Evolutionary conservation across 2,113 vertebrate genomes (phyloP).

Genomic region (Pseudonaja textilis): DNA sequence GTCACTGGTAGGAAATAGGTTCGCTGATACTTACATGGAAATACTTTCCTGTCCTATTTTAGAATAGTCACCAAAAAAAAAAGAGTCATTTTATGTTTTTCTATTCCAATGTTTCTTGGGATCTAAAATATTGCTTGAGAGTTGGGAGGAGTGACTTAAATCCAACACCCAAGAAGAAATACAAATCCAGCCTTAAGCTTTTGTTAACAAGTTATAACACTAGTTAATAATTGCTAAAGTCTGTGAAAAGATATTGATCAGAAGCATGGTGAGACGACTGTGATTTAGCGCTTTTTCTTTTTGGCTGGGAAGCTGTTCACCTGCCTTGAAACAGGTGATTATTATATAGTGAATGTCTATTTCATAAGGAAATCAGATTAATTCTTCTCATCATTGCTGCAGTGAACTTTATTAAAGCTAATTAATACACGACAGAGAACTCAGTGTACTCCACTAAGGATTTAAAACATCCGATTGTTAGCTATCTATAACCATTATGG

Average conservation of each 20-base stretch:
- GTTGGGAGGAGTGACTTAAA: not conserved
- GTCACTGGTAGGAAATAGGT: not conserved
- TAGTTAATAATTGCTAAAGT: not conserved
- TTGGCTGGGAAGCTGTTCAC: not conserved
- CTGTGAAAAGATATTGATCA: not conserved
- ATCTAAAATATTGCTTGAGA: not conserved
- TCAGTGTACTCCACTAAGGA: not conserved
- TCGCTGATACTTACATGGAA: not conserved
- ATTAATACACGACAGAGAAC: conserved; percentile 20
- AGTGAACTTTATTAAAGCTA: conserved; percentile 1
- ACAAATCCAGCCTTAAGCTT: not conserved
- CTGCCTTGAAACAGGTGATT: conserved; percentile 6
- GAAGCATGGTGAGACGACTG: not conserved
- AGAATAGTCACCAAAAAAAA: not conserved
- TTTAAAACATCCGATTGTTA: conserved; percentile 12
- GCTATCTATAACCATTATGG: not conserved
- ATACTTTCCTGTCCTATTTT: not conserved
- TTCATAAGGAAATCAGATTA: conserved; percentile 20
- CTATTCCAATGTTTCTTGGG: not conserved
- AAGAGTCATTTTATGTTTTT: not conserved
- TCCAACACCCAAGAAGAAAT: not conserved
- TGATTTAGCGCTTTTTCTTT: not conserved
- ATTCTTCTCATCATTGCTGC: conserved; percentile 13
- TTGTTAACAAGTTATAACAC: not conserved
- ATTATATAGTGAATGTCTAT: conserved; percentile 2